Evolutionary conservation across 2,888 invertebrate species (phyloP), one percentile per base, ranked within the genome.

Genomic region (Agonopterix heracliana): DNA sequence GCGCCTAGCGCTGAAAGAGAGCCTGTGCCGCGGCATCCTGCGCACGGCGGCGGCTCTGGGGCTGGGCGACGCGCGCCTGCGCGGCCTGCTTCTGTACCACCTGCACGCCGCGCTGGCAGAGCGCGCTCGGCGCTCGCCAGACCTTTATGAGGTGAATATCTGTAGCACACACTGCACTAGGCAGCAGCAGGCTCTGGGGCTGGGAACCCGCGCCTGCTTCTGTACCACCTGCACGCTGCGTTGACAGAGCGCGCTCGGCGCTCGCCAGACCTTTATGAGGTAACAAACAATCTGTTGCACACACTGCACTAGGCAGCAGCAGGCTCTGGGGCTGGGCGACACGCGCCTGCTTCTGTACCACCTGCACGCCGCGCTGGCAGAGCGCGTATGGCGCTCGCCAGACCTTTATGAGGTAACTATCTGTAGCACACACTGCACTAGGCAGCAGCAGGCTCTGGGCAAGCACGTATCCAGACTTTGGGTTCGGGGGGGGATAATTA

Each of bases 21-120:
- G 71, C 61, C 90, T 91, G 59, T 93, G 92, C 78, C 81, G 89
- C 52, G 91, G 91, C 73, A 79, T 91, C 61, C 77, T 93, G 68
- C 73, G 81, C 59, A 75, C 91, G 59, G 68, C 91, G 66, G 83
- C 90, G 68, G 82, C 79, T 67, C 81, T 93, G 70, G 81, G 85
- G 66, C 88, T 89, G 71, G 93, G 92, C 63, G 86, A 88, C 79
- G 82, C 78, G 61, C 82, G 81, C 77, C 85, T 87, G 57, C 81
- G 85, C 50, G 89, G 86, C 67, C 85, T 83, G 67, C 74, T 89
- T 60, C 79, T 81, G 36, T 88, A 88, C 71, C 88, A 87, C 76
- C 84, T 88, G 61, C 89, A 89, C 81, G 86, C 83, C 78, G 78
- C 81, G 61, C 80, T 88, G 71, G 88, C 87, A 59, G 89, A 89